Evolutionary conservation across 2,797 vertebrate genomes (phyloP).

Genomic region (Lepus oiostolus): DNA sequence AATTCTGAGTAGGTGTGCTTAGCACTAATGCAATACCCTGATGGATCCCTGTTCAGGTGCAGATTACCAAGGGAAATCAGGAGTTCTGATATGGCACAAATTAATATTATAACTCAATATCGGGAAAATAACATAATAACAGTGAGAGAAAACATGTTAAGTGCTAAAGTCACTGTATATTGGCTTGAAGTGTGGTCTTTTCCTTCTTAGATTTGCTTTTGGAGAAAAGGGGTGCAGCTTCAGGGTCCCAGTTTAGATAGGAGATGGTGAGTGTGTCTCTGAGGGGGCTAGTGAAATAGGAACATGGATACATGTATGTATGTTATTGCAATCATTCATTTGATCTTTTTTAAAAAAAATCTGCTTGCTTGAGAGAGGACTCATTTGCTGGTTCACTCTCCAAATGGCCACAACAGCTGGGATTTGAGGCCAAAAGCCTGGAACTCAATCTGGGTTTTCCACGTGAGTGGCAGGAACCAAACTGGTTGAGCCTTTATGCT

Average conservation of each 20-base stretch:
- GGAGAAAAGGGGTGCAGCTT: not conserved
- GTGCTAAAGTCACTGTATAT: not conserved
- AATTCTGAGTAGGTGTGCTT: constrained; percentile 55
- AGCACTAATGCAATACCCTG: not conserved
- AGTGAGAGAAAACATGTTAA: not conserved
- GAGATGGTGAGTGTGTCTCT: not conserved
- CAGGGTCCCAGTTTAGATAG: not conserved
- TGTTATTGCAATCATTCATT: not conserved
- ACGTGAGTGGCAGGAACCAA: too few relatives aligned
- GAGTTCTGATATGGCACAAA: constrained; percentile 19
- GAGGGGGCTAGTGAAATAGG: not conserved
- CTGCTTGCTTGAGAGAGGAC: too few relatives aligned
- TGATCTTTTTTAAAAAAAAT: constrained; percentile 26
- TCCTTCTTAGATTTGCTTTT: constrained; percentile 24
- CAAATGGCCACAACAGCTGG: too few relatives aligned
- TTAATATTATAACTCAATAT: not conserved
- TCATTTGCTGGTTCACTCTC: too few relatives aligned
- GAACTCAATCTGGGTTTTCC: too few relatives aligned
- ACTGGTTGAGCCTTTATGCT: too few relatives aligned
- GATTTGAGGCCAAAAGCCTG: too few relatives aligned
- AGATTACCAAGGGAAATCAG: not conserved
- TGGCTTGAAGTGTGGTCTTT: not conserved
- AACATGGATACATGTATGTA: not conserved
- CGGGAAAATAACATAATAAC: constrained; percentile 6
- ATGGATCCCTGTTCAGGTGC: not conserved